These are phyloP conservation scores for Brachypalpus laphriformis DNA, from an alignment of 2,888 invertebrate genomes.

Conservation along the genomic window DNA sequence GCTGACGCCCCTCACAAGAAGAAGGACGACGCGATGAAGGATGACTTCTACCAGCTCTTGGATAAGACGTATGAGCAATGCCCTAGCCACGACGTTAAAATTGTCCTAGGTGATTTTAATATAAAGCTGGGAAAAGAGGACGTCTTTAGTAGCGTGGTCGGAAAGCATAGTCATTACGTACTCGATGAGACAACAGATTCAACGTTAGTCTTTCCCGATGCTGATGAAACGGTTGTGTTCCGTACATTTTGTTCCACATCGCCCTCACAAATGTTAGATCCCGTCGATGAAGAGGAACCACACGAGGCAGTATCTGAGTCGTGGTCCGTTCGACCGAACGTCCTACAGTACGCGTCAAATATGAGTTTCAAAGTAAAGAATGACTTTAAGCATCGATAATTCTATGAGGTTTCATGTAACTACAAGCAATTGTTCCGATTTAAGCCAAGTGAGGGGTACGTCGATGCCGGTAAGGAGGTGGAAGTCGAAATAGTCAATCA, in stretches of 20 bases:
- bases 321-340: constrained; percentile 79
- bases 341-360: constrained; percentile 75
- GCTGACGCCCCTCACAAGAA: too few relatives aligned
- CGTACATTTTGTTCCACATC: constrained; percentile 79
- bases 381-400: constrained; percentile 77
- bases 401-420: constrained; percentile 79
- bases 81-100: too few relatives aligned
- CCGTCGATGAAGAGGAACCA: constrained; percentile 77
- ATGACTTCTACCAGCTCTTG: too few relatives aligned
- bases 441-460: constrained; percentile 77
- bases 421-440: constrained; percentile 77
- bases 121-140: too few relatives aligned
- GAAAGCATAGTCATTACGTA: too few relatives aligned
- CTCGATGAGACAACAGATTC: constrained; percentile 79
- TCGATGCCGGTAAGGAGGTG: constrained; percentile 78
- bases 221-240: constrained; percentile 81
- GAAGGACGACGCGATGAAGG: too few relatives aligned
- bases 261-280: constrained; percentile 78
- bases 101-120: too few relatives aligned
- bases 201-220: constrained; percentile 79
- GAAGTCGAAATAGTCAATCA: constrained; percentile 66
- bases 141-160: too few relatives aligned
- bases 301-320: constrained; percentile 74
- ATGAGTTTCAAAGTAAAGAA: constrained; percentile 76
- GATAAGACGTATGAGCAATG: too few relatives aligned